Evolutionary conservation across 2,888 invertebrate genomes (phyloP), one percentile per base, ranked within the genome.

Genomic region (Pristionchus mayeri): DNA sequence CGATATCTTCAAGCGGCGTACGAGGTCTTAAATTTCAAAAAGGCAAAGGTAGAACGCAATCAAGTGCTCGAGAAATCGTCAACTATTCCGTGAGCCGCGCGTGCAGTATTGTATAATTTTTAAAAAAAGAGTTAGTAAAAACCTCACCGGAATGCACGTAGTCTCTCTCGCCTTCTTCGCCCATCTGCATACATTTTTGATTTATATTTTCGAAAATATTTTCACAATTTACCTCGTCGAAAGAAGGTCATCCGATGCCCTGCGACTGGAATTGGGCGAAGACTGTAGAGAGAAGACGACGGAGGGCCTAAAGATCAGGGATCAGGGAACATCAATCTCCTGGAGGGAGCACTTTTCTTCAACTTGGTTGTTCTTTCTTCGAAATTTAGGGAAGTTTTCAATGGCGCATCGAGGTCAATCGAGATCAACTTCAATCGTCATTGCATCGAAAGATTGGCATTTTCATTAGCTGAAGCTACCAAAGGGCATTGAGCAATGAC

Each of bases 251-350:
- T 71, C 71, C 71, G 71, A 71, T 3, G 71, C 24, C 40, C 71
- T 40, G 9, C 71, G 71, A 40, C 71, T 71, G 40, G 71, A 71
- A n/a, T 71, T 44, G 40, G 71, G 71, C 71, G 71, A 40, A 9
- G 71, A 71, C 21, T 63, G 63, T 0, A 71, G 71, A 40, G 71
- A 71, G 71, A 71, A 71, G 71, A 71, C 37, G 37, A 71, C 71
- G 7, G 71, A 40, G 11, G 54, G n/a, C 40, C 71, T 71, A 2
- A 2, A n/a, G 44, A 34, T 34, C 34, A n/a, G n/a, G n/a, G n/a
- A n/a, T n/a, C n/a, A n/a, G n/a, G n/a, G n/a, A n/a, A n/a, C n/a
- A n/a, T n/a, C n/a, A n/a, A n/a, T n/a, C n/a, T n/a, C n/a, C n/a
- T n/a, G n/a, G n/a, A n/a, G n/a, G n/a, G n/a, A n/a, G n/a, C n/a